Conservation (phyloP, 2,888 invertebrate genomes). For the Pogonocherus hispidulus region DNA sequence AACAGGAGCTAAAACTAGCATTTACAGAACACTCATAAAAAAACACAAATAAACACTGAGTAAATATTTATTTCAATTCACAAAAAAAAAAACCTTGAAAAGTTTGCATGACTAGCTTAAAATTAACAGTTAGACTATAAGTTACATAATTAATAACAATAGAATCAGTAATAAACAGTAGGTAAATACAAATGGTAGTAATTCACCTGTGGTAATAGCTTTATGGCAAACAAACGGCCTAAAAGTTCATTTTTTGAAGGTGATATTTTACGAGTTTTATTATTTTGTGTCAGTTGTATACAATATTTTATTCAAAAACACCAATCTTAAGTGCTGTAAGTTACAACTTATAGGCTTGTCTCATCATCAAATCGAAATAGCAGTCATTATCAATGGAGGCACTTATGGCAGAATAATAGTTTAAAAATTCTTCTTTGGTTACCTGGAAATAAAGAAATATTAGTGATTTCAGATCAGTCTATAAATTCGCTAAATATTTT, state of each 20-base stretch:
- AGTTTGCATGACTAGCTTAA: neutral
- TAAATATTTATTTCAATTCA: neutral
- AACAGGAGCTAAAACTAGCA: no score
- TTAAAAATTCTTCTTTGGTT: constrained; percentile 91
- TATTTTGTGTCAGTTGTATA: neutral
- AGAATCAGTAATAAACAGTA: no score
- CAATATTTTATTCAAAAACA: neutral
- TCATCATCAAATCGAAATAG: constrained; percentile 96
- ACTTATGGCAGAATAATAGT: constrained; percentile 94
- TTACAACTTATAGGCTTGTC: constrained; percentile 91
- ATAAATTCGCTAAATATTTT: neutral
- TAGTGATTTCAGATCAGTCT: neutral
- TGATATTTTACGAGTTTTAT: neutral
- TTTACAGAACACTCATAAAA: no score
- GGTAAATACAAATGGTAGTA: no score
- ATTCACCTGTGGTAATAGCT: no score
- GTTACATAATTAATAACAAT: neutral
- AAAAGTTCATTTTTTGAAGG: no score
- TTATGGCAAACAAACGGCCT: no score
- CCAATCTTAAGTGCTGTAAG: neutral
- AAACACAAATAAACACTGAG: neutral
- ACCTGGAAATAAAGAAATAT: constrained; percentile 75
- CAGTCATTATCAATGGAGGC: constrained; percentile 95
- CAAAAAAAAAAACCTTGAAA: neutral
- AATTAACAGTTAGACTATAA: neutral